These are phyloP conservation scores for Gambusia yucatana DNA, from an alignment of 2,797 vertebrate genomes.

Conservation along the genomic window DNA sequence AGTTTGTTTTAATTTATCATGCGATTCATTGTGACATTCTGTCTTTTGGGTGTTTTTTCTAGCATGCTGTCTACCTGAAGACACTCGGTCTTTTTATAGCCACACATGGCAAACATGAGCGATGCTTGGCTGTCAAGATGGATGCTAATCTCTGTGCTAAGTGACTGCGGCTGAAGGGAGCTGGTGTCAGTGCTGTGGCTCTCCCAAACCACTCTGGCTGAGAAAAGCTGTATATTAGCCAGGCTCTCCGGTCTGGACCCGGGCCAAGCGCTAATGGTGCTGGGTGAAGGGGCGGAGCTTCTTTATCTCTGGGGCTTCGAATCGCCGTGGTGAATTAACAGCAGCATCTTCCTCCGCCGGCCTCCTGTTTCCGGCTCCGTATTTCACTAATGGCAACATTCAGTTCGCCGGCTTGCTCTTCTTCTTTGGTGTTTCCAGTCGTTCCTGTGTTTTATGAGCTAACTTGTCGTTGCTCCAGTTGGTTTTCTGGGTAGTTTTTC, in stretches of 20 bases:
- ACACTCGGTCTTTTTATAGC: background rate
- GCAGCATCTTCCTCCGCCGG: background rate
- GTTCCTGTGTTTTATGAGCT: too few relatives aligned
- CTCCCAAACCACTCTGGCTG: background rate
- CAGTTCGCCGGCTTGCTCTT: background rate
- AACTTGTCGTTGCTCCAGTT: background rate
- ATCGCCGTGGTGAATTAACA: slow-evolving; percentile 38
- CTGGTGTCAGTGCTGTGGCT: background rate
- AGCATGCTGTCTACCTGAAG: background rate
- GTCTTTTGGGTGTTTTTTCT: background rate
- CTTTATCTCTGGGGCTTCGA: slow-evolving; percentile 9
- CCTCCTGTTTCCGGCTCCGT: background rate
- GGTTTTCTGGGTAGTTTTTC: background rate
- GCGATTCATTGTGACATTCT: background rate
- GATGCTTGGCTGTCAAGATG: background rate
- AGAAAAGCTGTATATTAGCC: slow-evolving; percentile 42
- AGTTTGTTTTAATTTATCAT: too few relatives aligned
- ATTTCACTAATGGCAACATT: slow-evolving; percentile 6
- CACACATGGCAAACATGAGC: background rate
- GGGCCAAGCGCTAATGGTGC: slow-evolving; percentile 64
- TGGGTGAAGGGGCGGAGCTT: slow-evolving; percentile 32
- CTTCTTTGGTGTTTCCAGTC: background rate
- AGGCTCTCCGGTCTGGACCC: slow-evolving; percentile 52
- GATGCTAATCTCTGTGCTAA: background rate
- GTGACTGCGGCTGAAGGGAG: background rate